Base-by-base conservation (phyloP, 2,888 invertebrate species). In the Thecocarcelia acutangulata region DNA sequence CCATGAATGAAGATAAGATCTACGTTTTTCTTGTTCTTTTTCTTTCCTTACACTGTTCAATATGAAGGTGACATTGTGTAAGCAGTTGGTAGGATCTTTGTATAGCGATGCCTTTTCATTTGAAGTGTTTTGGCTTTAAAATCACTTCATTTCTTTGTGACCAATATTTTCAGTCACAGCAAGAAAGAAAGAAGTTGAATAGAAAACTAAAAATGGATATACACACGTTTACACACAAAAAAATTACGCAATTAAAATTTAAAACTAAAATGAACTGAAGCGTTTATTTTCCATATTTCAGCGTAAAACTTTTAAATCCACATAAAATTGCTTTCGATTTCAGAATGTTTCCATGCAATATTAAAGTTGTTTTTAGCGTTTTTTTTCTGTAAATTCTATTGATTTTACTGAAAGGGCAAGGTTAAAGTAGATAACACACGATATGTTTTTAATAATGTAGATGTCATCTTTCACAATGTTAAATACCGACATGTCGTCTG, bases 191-290 rank as follows among this genome's bases (percentile, higher is more conserved):
- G 28, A 50, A 1, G 12, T 48, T 61, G 46, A 8, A 46, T 15
- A 54, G 33, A 52, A 61, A 68, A 42, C 37, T 68, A 61, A 76
- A 61, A 76, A 76, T 76, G 59, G 68, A 52, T 50, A 76, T 24
- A 15, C 33, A 33, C 8, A 46, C 21, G 58, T 75, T 59, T 68
- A 50, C 52, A 33, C 9, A 33, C 9, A 33, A 17, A 59, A 59
- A 76, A 68, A 59, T 52, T 5, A 24, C 24, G 5, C 24, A 5
- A 24, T 24, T 24, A 3, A 24, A 3, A 24, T 5, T 24, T 2
- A 3, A 24, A 24, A 24, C 5, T 24, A 5, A 24, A 24, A 24
- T 24, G 24, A 24, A 24, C n/a, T n/a, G n/a, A n/a, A n/a, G n/a
- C n/a, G n/a, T n/a, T n/a, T n/a, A n/a, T n/a, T n/a, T n/a, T n/a